Conservation (phyloP, 1,140 invertebrate species). For the Brachionus plicatilis region DNA sequence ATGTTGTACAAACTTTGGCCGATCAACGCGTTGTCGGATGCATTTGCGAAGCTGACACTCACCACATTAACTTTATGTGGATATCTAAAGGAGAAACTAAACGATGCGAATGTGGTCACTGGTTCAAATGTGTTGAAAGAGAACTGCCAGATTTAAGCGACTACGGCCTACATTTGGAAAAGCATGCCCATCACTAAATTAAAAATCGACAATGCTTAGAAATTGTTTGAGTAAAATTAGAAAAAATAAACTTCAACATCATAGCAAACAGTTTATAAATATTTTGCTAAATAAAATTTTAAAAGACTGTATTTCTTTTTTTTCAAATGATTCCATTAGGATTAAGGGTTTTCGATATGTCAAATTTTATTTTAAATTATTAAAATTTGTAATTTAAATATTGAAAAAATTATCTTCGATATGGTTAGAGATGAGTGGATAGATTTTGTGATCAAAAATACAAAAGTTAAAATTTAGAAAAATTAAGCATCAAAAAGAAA, state of each 20-base stretch:
- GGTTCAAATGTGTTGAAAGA: constrained; percentile 79
- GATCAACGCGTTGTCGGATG: constrained; percentile 85
- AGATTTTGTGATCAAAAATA: too few relatives aligned
- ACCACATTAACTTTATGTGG: constrained; percentile 85
- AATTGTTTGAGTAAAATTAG: neutral
- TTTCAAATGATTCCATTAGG: too few relatives aligned
- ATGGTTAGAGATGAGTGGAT: too few relatives aligned
- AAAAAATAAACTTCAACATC: neutral
- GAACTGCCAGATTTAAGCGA: constrained; percentile 40
- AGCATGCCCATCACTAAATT: constrained; percentile 13
- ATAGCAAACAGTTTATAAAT: constrained; percentile 20
- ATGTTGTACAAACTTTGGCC: constrained; percentile 78
- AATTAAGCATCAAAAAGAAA: neutral
- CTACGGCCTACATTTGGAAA: constrained; percentile 27
- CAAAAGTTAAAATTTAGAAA: too few relatives aligned
- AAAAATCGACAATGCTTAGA: neutral
- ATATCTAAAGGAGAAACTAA: constrained; percentile 77
- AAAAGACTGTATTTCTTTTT: neutral
- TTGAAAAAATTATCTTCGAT: too few relatives aligned
- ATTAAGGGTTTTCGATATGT: too few relatives aligned
- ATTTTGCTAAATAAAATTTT: neutral
- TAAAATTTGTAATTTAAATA: neutral
- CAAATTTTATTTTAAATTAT: neutral
- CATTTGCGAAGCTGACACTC: constrained; percentile 87
- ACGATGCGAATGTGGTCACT: constrained; percentile 88